phyloP scores from a whole-genome alignment of 2,888 invertebrate genomes.

The Cantharis rustica region DNA sequence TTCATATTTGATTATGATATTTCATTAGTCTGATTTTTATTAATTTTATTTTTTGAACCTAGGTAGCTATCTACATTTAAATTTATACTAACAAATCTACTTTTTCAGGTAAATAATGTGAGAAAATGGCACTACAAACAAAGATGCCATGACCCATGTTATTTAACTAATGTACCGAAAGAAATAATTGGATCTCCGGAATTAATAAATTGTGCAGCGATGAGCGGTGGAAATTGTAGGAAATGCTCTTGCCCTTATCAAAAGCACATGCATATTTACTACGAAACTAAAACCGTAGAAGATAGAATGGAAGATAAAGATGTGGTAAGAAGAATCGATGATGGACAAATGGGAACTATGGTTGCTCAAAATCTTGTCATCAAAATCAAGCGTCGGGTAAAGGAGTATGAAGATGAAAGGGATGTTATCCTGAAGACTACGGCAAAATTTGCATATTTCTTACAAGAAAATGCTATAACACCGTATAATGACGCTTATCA shows the following conservation, averaged over 20 bases:
- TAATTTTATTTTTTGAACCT: too few relatives aligned
- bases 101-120: background rate
- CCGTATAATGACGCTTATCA: conserved; percentile 48
- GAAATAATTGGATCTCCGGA: conserved; percentile 47
- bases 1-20: too few relatives aligned
- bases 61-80: too few relatives aligned
- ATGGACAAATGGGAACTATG: conserved; percentile 34
- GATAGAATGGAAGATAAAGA: conserved; percentile 40
- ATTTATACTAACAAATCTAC: too few relatives aligned
- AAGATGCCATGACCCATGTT: conserved; percentile 36
- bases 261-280: conserved; percentile 51
- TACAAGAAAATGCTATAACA: conserved; percentile 47
- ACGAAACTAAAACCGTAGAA: conserved; percentile 43
- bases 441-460: conserved; percentile 49
- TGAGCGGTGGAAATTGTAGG: conserved; percentile 38
- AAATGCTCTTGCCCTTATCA: conserved; percentile 46
- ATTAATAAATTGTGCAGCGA: conserved; percentile 45
- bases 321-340: conserved; percentile 38
- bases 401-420: conserved; percentile 41
- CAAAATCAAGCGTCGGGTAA: background rate
- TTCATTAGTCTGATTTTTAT: too few relatives aligned
- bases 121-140: background rate
- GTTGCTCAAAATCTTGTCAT: conserved; percentile 1
- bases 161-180: conserved; percentile 43
- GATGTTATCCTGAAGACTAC: conserved; percentile 40